Conservation (phyloP, 1,140 invertebrate species). For the Stegodyphus dumicola region DNA sequence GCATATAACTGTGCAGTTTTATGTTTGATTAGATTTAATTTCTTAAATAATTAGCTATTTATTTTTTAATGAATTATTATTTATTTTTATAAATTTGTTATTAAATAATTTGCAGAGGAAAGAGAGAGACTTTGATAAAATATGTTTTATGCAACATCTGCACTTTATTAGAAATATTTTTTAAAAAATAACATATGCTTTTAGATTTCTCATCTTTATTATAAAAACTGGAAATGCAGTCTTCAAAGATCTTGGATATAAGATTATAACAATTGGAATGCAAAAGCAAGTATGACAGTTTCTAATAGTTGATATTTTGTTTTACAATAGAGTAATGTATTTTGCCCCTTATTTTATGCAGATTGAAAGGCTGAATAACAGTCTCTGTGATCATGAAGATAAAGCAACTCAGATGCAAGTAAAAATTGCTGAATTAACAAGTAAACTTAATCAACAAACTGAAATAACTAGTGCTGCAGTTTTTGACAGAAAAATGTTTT, state of each 20-base stretch:
- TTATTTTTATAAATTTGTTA: no score
- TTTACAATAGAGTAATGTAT: background rate
- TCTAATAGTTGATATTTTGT: background rate
- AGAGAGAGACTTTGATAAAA: no score
- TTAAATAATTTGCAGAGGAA: no score
- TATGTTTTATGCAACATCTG: no score
- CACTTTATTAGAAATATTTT: background rate
- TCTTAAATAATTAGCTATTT: no score
- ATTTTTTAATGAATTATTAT: no score
- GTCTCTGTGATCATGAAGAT: slow-evolving; percentile 23
- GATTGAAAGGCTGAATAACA: slow-evolving; percentile 36
- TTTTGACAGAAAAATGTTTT: slow-evolving; percentile 42
- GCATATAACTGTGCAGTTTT: no score
- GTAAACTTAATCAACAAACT: slow-evolving; percentile 20
- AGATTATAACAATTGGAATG: background rate
- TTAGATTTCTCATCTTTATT: background rate
- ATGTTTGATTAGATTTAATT: no score
- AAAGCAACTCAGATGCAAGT: slow-evolving; percentile 8
- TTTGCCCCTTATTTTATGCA: background rate
- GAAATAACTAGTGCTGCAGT: slow-evolving; percentile 34
- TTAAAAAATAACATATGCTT: background rate
- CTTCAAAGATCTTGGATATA: background rate
- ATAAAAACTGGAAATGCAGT: background rate
- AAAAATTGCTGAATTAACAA: slow-evolving; percentile 30
- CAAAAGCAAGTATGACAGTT: background rate